phyloP scores from a whole-genome alignment of 2,797 vertebrate species.

The Falco columbarius region DNA sequence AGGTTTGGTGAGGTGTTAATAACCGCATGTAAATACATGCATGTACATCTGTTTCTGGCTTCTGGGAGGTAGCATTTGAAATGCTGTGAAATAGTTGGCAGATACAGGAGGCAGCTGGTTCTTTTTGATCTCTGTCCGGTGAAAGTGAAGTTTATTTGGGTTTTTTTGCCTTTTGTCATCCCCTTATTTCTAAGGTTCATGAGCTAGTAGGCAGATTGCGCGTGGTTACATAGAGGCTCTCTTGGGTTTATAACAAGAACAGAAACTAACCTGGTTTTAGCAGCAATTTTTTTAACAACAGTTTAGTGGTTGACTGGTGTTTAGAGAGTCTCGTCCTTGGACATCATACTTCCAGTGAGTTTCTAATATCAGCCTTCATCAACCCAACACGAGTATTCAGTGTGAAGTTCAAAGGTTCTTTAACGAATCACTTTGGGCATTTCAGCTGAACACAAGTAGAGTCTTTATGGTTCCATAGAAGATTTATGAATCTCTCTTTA shows the following conservation, averaged over 20 bases:
- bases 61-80: neutral
- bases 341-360: neutral
- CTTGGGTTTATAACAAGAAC: neutral
- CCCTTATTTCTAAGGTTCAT: neutral
- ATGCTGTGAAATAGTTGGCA: neutral
- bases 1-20: neutral
- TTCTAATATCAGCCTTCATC: neutral
- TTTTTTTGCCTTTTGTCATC: neutral
- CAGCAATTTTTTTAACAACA: neutral
- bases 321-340: neutral
- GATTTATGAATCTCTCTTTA: neutral
- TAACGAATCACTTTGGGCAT: neutral
- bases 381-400: neutral
- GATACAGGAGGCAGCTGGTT: neutral
- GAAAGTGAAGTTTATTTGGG: neutral
- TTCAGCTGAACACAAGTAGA: neutral
- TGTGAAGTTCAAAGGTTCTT: neutral
- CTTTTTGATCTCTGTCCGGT: neutral
- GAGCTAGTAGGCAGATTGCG: neutral
- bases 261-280: neutral
- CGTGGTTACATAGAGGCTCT: neutral
- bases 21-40: neutral
- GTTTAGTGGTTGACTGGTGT: neutral
- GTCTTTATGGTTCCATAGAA: neutral
- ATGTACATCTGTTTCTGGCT: neutral